Base-by-base conservation (phyloP, 2,888 invertebrate species). In the Emmelina monodactyla region DNA sequence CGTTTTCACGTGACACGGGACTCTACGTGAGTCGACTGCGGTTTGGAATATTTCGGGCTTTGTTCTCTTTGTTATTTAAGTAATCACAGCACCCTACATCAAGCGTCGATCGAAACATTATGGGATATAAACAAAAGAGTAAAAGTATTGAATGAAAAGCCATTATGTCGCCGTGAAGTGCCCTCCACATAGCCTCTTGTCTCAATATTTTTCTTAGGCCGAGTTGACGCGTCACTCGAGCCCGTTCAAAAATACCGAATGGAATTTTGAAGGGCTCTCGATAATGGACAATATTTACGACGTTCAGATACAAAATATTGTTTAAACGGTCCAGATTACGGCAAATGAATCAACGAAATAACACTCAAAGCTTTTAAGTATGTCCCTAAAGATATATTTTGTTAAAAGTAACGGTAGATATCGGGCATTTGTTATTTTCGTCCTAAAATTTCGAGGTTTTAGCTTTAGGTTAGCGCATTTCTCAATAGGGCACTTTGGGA, bases 61-160 rank as follows among this genome's bases (percentile, higher is more conserved):
- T 76, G 73, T 76, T 58, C 51, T 64, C 73, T 70, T 78, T 79
- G 76, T 79, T 78, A 78, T 78, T 78, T 76, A 72, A 76, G 73
- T 75, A 78, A 78, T 78, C 78, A 78, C 66, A 58, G 65, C 55
- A 61, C 67, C 71, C 73, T 73, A 72, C 70, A 71, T 70, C 72
- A 61, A 65, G 59, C 62, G 59, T 67, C 75, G 71, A 78, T 76
- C 76, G 76, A 69, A 76, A 75, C 75, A 75, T 76, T 76, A 76
- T 73, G 68, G 76, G 72, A 69, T 72, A 73, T 75, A 79, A 78
- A 79, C 78, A 79, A 79, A 79, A 78, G 78, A 71, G 66, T 75
- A 59, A 67, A 68, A 71, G 62, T 71, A 78, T 78, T 76, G 69
- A 75, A 73, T 76, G 76, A 72, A 75, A 78, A 67, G 70, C 78